phyloP scores from a whole-genome alignment of 2,888 invertebrate species.

The Chloromyia formosa region DNA sequence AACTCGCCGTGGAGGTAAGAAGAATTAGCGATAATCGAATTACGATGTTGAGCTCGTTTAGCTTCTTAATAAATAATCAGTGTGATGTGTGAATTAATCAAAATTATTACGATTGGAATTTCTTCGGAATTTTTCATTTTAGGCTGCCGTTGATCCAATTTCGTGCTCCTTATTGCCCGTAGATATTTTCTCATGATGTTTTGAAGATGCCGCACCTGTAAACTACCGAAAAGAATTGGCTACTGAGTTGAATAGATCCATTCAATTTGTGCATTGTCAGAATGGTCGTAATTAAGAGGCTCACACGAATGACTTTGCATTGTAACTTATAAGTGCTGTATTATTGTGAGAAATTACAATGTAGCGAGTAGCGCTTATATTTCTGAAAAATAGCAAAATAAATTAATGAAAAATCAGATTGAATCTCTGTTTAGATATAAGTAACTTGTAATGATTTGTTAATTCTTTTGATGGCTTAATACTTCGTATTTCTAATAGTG shows the following conservation, averaged over 20 bases:
- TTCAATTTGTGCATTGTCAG: constrained; percentile 17
- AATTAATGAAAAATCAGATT: too few species aligned
- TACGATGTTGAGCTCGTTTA: constrained; percentile 14
- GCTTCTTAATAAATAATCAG: constrained; percentile 19
- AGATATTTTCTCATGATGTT: not conserved
- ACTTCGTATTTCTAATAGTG: too few species aligned
- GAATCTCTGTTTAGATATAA: too few species aligned
- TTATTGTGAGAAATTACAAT: too few species aligned
- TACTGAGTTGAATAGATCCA: not conserved
- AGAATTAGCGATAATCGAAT: constrained; percentile 31
- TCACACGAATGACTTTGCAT: too few species aligned
- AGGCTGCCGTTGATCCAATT: not conserved
- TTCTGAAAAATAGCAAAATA: too few species aligned
- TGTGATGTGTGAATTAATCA: constrained; percentile 34
- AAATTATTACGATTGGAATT: not conserved
- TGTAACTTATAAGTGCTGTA: too few species aligned
- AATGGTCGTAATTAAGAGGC: too few species aligned
- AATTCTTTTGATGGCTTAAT: too few species aligned
- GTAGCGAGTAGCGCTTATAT: too few species aligned
- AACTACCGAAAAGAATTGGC: not conserved
- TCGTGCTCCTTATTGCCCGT: not conserved
- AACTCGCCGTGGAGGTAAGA: not conserved
- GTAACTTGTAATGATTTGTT: too few species aligned
- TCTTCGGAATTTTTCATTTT: not conserved
- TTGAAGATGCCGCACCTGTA: constrained; percentile 9